Conservation (phyloP, 92 coral and sea anemone genomes). For the Porites cylindrica region DNA sequence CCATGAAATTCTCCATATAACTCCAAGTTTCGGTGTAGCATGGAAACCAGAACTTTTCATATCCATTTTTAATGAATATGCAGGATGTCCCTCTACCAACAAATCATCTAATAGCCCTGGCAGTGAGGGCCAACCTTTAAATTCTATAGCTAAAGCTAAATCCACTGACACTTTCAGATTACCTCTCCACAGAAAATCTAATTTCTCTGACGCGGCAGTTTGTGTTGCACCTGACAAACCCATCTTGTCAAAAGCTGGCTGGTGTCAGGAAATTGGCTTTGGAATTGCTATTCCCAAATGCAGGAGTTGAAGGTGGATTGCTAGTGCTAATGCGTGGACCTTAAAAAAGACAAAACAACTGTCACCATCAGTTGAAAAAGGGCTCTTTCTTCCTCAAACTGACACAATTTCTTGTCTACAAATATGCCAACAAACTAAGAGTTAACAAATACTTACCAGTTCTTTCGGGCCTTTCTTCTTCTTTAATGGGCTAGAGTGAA, state of each 20-base stretch:
- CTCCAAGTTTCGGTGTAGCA: conserved; percentile 13
- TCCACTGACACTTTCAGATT: conserved; percentile 34
- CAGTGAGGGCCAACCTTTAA: conserved; percentile 36
- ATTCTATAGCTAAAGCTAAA: conserved; percentile 34
- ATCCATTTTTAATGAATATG: conserved; percentile 8
- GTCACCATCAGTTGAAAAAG: not conserved
- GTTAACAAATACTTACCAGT: conserved; percentile 23
- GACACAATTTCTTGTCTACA: no score
- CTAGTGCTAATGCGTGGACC: conserved; percentile 17
- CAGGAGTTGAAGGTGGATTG: conserved; percentile 37
- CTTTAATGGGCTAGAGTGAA: conserved; percentile 27
- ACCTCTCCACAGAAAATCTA: conserved; percentile 37
- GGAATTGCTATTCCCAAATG: conserved; percentile 31
- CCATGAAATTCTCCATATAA: conserved; percentile 42
- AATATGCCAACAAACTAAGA: no score
- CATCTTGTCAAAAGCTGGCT: conserved; percentile 28
- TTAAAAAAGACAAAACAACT: not conserved
- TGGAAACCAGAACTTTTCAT: conserved; percentile 30
- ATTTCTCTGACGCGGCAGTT: conserved; percentile 28
- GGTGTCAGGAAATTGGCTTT: conserved; percentile 51
- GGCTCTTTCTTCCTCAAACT: not conserved
- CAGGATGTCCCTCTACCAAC: conserved; percentile 16
- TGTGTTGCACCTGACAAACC: conserved; percentile 17
- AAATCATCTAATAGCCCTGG: conserved; percentile 13
- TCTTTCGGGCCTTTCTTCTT: conserved; percentile 54